Base-by-base conservation (phyloP, 1,140 invertebrate species). In the Camponotus pennsylvanicus region DNA sequence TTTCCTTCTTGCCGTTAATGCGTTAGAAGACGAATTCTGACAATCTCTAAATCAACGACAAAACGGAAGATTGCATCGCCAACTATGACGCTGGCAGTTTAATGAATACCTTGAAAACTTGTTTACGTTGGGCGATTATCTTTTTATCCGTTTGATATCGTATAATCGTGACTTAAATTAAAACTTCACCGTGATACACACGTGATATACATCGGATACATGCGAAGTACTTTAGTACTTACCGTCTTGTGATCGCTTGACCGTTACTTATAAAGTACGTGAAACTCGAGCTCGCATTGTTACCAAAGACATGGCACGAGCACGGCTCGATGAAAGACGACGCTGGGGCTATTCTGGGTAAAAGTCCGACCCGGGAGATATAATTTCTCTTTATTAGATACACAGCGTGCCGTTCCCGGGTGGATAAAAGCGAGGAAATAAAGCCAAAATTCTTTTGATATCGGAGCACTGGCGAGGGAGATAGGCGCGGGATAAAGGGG, bases 311-410 rank as follows among this genome's bases (percentile, higher is more conserved):
- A 61, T 45, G 69, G 67, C 52, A 59, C 37, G 37, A 57, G 32
- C 59, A 71, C 66, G 67, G 59, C 21, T 9, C 37, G 59, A 78
- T 59, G 87, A 86, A 86, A 89, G 88, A 86, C 80, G 71, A 59
- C 2, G 45, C 49, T 27, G 71, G 77, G 37, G 66, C 77, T 55
- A 89, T 89, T 89, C 49, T 15, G 84, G 84, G 59, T 85, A 86
- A 8, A 82, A 83, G 88, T 83, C 77, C 66, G 57, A 77, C 59
- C 9, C 57, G 78, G 86, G 55, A 37, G 86, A 91, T 90, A 93
- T 93, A 92, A 93, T 92, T 93, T 92, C 86, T 92, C 89, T 93
- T 93, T 93, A 93, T 92, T 92, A 89, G 90, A 91, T 91, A 88
- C 78, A 80, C 78, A 80, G 71, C 64, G 76, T 86, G 85, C 87